Base-by-base conservation (phyloP, 2,888 invertebrate species). In the Pristionchus japonicus region DNA sequence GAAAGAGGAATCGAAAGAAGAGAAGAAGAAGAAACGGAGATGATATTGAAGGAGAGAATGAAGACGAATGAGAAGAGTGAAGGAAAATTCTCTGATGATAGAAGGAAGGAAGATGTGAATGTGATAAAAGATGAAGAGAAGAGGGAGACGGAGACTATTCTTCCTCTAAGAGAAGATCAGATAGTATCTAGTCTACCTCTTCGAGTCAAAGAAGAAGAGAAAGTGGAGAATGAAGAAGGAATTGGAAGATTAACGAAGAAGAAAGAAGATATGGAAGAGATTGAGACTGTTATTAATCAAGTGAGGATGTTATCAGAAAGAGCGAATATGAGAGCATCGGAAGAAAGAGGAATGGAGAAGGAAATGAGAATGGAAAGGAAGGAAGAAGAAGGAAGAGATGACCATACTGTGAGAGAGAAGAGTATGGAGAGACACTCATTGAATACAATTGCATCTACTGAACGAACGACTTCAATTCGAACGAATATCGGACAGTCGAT, bases 351-450 rank as follows among this genome's bases (percentile, higher is more conserved):
- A 83, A 90, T 82, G 61, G 90, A 88, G 6, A 52, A 52, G 52
- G 52, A 83, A 20, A 49, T n/a, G 31, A 64, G 34, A 31, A 64
- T 40, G 61, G 85, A 89, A 52, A 70, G 88, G 49, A 86, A 61
- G 49, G 86, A 87, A 43, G 90, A 89, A 77, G 90, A 90, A 40
- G 90, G 88, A 61, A 90, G 85, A 61, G 88, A 86, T 11, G 82
- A 34, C 34, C 49, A 52, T 27, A 52, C n/a, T 27, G 15, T n/a
- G 17, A 43, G 61, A 23, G 85, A 89, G 37, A 67, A 89, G 83
- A 64, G 88, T 88, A 80, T 85, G 86, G 83, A 90, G 88, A 67
- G 89, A 90, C 86, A 86, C 80, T 87, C 84, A 87, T 87, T 87
- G 84, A 82, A 86, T 87, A 74, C 88, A 67, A 61, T 70, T 86